Evolutionary conservation across 2,113 vertebrate genomes (phyloP).

Genomic region (Bufo gargarizans): DNA sequence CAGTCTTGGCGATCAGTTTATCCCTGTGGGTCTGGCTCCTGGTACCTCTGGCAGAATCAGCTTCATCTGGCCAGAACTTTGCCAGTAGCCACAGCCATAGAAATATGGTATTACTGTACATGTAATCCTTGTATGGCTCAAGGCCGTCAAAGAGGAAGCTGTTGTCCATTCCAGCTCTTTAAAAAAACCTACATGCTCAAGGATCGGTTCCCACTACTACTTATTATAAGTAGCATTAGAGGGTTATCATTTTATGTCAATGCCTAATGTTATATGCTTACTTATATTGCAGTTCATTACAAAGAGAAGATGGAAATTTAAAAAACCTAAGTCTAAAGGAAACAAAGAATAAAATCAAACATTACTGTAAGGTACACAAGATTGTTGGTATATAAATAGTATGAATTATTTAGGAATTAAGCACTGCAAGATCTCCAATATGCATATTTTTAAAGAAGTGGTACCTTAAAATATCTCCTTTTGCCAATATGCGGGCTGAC

Average conservation of each 20-base stretch:
- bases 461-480: constrained; percentile 51
- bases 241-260: background rate
- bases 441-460: constrained; percentile 48
- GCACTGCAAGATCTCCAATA: constrained; percentile 23
- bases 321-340: background rate
- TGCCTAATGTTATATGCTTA: background rate
- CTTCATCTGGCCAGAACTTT: too few species aligned
- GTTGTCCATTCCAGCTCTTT: background rate
- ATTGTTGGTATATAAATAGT: constrained; percentile 38
- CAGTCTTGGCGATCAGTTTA: too few species aligned
- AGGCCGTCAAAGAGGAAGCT: too few species aligned
- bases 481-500: constrained; percentile 40
- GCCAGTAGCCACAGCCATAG: too few species aligned
- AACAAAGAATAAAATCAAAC: background rate
- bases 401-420: constrained; percentile 40
- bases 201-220: background rate
- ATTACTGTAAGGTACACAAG: background rate
- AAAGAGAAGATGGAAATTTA: background rate
- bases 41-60: too few species aligned
- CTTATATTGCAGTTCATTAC: background rate
- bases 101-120: too few species aligned
- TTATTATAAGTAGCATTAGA: background rate
- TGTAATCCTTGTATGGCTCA: too few species aligned
- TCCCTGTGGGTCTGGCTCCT: too few species aligned
- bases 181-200: background rate